Evolutionary conservation across 2,113 vertebrate genomes (phyloP), one percentile per base, ranked within the genome.

Genomic region (Danio rerio): DNA sequence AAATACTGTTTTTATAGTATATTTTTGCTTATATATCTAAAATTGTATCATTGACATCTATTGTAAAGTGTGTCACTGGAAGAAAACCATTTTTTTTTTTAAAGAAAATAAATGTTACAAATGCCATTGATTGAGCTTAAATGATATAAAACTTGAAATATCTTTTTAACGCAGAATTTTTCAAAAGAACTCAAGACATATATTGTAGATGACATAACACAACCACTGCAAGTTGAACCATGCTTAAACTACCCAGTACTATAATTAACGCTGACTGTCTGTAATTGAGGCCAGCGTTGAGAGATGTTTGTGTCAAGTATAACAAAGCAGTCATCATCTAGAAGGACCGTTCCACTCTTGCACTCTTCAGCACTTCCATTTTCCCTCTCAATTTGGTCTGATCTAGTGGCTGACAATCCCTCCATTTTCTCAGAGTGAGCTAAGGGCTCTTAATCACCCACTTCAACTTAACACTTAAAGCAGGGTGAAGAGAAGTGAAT

Each of bases 361-460:
- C 6, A 45, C 55, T 59, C 31, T 52, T 6, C 5, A 9, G 15
- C n/a, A 5, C 21, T 80, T 68, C 21, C 58, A 71, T 82, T 43
- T 66, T 20, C 20, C 13, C n/a, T 52, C 11, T 55, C 21, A n/a
- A 49, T 50, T 81, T 42, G 58, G 3, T 8, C 5, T 79, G 79
- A 76, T 81, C 81, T 69, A 84, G 52, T 49, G 78, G 50, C 18
- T 21, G 5, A 45, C 20, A 18, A 49, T 18, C 77, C 76, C 59
- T 72, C 59, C 31, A 13, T 72, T 63, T 81, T 58, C 63, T 70
- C 72, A 78, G 73, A 85, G 16, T 50, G 72, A 70, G 73, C 55
- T 56, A 71, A 78, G 70, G 74, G 56, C 78, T 77, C 53, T 70
- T 87, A 86, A 87, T 89, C 55, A 85, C 68, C 11, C 40, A 75